Evolutionary conservation across 1,140 invertebrate species (phyloP).

Genomic region (Sycophaga agraensis): DNA sequence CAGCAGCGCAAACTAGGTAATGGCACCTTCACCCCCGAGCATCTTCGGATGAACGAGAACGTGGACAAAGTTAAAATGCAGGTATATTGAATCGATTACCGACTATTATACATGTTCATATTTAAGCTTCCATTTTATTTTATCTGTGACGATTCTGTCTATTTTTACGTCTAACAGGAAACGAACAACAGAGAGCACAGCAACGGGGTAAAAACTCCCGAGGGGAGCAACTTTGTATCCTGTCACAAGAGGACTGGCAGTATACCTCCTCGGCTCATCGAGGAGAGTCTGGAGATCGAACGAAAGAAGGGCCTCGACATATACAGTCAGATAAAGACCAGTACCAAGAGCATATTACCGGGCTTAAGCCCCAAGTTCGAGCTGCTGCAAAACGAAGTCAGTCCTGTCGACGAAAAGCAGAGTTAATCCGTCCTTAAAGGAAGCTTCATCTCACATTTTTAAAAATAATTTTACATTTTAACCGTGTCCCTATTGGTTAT

Average conservation of each 20-base stretch:
- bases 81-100: no score
- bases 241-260: slow-evolving; percentile 50
- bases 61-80: no score
- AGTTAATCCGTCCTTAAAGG: slow-evolving; percentile 49
- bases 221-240: slow-evolving; percentile 45
- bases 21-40: slow-evolving; percentile 48
- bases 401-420: slow-evolving; percentile 55
- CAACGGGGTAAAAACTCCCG: slow-evolving; percentile 31
- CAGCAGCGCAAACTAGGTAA: slow-evolving; percentile 54
- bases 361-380: slow-evolving; percentile 53
- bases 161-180: no score
- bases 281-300: slow-evolving; percentile 47
- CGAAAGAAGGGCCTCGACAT: slow-evolving; percentile 52
- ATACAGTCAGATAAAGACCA: slow-evolving; percentile 55
- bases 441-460: background rate
- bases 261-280: slow-evolving; percentile 51
- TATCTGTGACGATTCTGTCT: no score
- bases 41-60: slow-evolving; percentile 28
- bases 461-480: no score
- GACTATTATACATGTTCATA: no score
- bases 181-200: slow-evolving; percentile 17
- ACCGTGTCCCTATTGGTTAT: background rate
- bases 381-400: slow-evolving; percentile 53
- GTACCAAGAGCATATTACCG: slow-evolving; percentile 50
- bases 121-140: no score